Evolutionary conservation across 1,140 invertebrate species (phyloP), one percentile per base, ranked within the genome.

Genomic region (Drosophila orena): DNA sequence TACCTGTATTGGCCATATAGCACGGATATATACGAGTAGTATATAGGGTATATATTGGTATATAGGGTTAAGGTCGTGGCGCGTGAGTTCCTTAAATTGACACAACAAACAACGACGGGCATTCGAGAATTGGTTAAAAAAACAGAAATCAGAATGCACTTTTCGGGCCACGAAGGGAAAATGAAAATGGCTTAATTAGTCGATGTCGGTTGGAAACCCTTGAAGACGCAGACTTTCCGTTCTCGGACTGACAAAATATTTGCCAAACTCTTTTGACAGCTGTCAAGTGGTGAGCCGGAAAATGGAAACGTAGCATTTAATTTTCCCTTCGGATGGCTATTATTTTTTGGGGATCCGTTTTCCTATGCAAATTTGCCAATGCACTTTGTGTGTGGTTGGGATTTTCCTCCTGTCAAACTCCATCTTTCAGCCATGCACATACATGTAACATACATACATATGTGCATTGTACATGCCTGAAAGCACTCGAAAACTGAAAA

Each of bases 181-280:
- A 15, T 68, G 47, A 47, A 57, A 78, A 88, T 79, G 79, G 59
- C 84, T 88, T 84, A 84, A 88, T 88, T 88, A 89, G 76, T 69
- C 56, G 64, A 52, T 34, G 46, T 20, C 50, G 47, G 43, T 34
- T 49, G 35, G 49, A 35, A 37, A 58, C 64, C 38, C 49, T 38
- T 64, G 50, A 52, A 38, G 43, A 37, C 30, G 27, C 20, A 57
- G 50, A 44, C 27, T 53, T 49, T n/a, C 52, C 44, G 46, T 38
- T 47, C 35, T 14, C 35, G 7, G 64, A 59, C 81, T 89, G 72
- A 84, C 79, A 89, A 88, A 88, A 88, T 88, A 88, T 88, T 88
- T 88, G 84, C 68, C 72, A 56, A 70, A 81, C 44, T 59, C 75
- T 80, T 84, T 88, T 88, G 84, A 89, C 84, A 89, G 84, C 84